A percentile compares a stretch with the other conserved stretches of the same genome.
Conservation (phyloP, 1,140 invertebrate species). For the Lordiphosa collinella region DNA sequence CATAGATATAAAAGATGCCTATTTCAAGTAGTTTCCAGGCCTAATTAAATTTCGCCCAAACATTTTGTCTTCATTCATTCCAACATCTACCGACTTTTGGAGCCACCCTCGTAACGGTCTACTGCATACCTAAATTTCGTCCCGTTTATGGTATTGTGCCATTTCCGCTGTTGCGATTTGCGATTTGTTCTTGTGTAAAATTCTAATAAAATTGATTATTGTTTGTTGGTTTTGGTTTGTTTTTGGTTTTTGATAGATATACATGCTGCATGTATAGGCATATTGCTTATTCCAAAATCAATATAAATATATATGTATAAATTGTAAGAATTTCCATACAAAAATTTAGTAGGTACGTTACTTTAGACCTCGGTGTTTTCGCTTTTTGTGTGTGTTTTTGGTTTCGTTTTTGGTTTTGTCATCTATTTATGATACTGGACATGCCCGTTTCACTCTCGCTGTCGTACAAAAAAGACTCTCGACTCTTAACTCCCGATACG, state of each 20-base stretch:
- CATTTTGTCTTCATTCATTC: not conserved
- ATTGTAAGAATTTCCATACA: constrained; percentile 79
- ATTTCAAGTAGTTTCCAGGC: too few species aligned
- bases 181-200: constrained; percentile 59
- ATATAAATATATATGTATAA: constrained; percentile 79
- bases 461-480: constrained; percentile 57
- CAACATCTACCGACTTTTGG: not conserved
- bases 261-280: constrained; percentile 52
- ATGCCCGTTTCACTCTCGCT: constrained; percentile 57
- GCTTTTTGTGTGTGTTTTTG: constrained; percentile 44
- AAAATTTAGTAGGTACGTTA: constrained; percentile 79
- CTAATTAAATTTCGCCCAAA: too few species aligned
- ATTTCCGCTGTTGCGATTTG: constrained; percentile 21
- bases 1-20: too few species aligned
- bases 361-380: constrained; percentile 78
- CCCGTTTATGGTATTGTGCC: constrained; percentile 19
- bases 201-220: constrained; percentile 77
- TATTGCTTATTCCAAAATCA: constrained; percentile 78
- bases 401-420: constrained; percentile 18
- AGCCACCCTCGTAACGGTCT: not conserved
- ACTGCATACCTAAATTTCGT: not conserved
- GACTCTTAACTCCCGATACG: constrained; percentile 7
- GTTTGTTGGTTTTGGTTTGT: constrained; percentile 53
- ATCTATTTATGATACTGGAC: constrained; percentile 62
- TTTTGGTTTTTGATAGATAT: constrained; percentile 48